phyloP scores from a whole-genome alignment of 2,113 vertebrate species.

The Tautogolabrus adspersus region DNA sequence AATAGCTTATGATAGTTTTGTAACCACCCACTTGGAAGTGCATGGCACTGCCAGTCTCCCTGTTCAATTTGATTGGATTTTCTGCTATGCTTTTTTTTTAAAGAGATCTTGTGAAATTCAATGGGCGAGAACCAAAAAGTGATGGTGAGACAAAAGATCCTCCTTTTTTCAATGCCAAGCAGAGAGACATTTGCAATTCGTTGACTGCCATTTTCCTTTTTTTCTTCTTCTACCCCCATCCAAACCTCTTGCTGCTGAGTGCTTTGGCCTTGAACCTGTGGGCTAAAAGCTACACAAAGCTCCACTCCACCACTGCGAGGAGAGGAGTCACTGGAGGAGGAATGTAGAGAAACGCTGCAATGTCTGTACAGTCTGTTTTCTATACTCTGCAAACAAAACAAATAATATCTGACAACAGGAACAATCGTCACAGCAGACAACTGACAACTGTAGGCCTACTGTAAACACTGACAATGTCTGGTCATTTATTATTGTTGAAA shows the following conservation, averaged over 20 bases:
- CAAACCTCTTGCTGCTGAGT: slow-evolving; percentile 25
- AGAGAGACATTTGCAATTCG: slow-evolving; percentile 3
- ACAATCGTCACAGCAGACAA: not conserved
- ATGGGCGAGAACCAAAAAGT: not conserved
- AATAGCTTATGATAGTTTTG: too few relatives aligned
- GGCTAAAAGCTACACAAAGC: slow-evolving; percentile 31
- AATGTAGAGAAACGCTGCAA: not conserved
- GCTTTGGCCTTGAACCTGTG: slow-evolving; percentile 23
- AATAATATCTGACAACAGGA: not conserved
- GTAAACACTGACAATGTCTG: too few relatives aligned
- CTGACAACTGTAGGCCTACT: too few relatives aligned
- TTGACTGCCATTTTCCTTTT: not conserved
- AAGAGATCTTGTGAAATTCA: not conserved
- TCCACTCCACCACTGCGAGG: slow-evolving; percentile 6
- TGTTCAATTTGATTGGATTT: not conserved
- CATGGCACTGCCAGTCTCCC: too few relatives aligned
- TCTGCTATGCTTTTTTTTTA: not conserved
- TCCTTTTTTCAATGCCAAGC: not conserved
- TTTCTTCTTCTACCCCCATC: slow-evolving; percentile 1
- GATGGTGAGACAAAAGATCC: not conserved
- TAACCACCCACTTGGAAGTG: too few relatives aligned
- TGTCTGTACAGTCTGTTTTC: not conserved
- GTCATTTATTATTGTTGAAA: too few relatives aligned
- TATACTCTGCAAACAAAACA: not conserved
- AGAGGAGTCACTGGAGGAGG: not conserved